These are phyloP conservation scores for Columba livia DNA, from an alignment of 2,113 vertebrate genomes.

Conservation along the genomic window DNA sequence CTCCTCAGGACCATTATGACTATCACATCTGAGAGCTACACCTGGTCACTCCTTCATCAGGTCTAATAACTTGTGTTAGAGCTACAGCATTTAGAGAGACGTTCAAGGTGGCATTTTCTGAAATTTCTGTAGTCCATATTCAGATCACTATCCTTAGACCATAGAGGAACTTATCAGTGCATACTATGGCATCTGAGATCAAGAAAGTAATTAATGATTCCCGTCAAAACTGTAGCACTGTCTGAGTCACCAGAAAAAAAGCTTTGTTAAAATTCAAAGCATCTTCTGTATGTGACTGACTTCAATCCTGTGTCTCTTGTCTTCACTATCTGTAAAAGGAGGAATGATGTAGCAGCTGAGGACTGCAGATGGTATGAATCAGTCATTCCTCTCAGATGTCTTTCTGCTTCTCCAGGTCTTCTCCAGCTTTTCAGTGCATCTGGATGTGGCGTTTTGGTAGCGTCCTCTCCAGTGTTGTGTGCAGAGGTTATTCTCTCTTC, in stretches of 20 bases:
- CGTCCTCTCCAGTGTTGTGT: background rate
- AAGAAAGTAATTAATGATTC: background rate
- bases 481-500: background rate
- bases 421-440: background rate
- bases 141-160: background rate
- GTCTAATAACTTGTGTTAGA: background rate
- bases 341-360: background rate
- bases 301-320: background rate
- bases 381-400: background rate
- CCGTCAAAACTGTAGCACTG: background rate
- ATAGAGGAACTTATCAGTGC: background rate
- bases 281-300: background rate
- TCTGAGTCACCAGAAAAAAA: background rate
- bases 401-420: background rate
- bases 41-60: background rate
- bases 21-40: background rate
- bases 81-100: background rate
- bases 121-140: background rate
- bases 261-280: background rate
- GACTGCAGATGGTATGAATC: background rate
- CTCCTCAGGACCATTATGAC: background rate
- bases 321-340: background rate
- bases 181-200: background rate
- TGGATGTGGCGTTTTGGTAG: background rate
- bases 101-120: background rate